Conservation (phyloP, 2,888 invertebrate species). For the Eilema depressum region DNA sequence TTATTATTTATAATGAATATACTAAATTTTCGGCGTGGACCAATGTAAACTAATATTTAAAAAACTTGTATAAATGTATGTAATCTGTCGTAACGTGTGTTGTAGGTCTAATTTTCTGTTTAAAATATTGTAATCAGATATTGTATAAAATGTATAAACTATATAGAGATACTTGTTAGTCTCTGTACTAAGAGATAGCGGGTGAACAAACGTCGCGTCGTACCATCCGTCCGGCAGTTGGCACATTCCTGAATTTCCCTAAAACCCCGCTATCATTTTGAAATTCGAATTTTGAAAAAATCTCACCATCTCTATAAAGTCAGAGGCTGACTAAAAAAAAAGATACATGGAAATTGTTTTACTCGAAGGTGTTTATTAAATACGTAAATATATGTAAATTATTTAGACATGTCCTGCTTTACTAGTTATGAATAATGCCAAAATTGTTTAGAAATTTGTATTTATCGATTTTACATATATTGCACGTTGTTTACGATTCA, state of each 20-base stretch:
- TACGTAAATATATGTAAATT: conserved; percentile 47
- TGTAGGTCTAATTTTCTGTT: conserved; percentile 28
- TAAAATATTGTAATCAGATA: conserved; percentile 34
- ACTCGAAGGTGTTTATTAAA: conserved; percentile 41
- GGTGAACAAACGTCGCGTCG: background rate
- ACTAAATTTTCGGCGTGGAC: conserved; percentile 57
- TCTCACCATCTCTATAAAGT: conserved; percentile 8
- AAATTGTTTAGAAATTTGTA: conserved; percentile 44
- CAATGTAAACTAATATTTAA: conserved; percentile 44
- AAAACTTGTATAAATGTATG: conserved; percentile 40
- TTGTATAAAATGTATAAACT: conserved; percentile 53
- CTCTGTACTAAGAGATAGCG: conserved; percentile 19
- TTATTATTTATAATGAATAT: conserved; percentile 28
- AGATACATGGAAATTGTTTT: conserved; percentile 37
- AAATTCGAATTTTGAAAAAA: background rate
- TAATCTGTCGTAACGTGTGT: conserved; percentile 41
- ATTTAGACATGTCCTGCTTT: conserved; percentile 49
- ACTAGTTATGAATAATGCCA: conserved; percentile 47
- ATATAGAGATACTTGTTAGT: conserved; percentile 32
- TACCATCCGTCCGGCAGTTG: background rate
- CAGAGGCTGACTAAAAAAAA: conserved; percentile 33
- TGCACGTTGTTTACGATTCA: conserved; percentile 34
- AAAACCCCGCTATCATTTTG: background rate
- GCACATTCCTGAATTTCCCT: background rate
- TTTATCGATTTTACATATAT: conserved; percentile 33